Evolutionary conservation across 2,113 vertebrate species (phyloP).

Genomic region (Triplophysa rosa): DNA sequence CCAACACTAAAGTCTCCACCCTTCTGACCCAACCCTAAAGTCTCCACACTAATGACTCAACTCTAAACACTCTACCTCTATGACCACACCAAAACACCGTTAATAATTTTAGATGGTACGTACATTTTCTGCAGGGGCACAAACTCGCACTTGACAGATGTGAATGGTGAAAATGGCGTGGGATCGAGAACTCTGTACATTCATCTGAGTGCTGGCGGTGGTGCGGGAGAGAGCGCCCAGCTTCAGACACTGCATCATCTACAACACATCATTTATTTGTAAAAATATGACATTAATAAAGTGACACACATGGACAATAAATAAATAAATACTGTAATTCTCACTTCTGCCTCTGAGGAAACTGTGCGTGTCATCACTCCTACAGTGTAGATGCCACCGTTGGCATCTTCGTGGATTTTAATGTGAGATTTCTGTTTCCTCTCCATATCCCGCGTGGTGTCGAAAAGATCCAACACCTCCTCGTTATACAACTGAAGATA

Average conservation of each 20-base stretch:
- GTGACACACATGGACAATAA: background rate
- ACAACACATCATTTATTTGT: conserved; percentile 15
- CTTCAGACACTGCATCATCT: conserved; percentile 99
- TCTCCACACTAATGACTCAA: no score
- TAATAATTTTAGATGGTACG: conserved; percentile 49
- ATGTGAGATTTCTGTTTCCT: conserved; percentile 95
- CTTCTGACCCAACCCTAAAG: no score
- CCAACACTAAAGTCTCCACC: no score
- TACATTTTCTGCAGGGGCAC: conserved; percentile 80
- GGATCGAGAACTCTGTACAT: conserved; percentile 96
- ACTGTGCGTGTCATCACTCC: conserved; percentile 92
- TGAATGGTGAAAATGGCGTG: conserved; percentile 98
- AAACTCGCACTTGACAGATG: conserved; percentile 91
- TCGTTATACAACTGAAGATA: conserved; percentile 71
- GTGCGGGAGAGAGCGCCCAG: conserved; percentile 92
- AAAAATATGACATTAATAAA: background rate
- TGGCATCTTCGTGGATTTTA: conserved; percentile 93
- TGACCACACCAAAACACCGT: no score
- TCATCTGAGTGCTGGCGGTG: conserved; percentile 98
- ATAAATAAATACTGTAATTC: background rate
- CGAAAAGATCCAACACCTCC: conserved; percentile 88
- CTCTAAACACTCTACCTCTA: no score
- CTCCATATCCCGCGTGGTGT: conserved; percentile 88
- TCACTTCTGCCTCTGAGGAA: conserved; percentile 85
- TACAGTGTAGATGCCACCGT: conserved; percentile 93